Conservation (phyloP, 2,888 invertebrate species). For the Tenodera sinensis region DNA sequence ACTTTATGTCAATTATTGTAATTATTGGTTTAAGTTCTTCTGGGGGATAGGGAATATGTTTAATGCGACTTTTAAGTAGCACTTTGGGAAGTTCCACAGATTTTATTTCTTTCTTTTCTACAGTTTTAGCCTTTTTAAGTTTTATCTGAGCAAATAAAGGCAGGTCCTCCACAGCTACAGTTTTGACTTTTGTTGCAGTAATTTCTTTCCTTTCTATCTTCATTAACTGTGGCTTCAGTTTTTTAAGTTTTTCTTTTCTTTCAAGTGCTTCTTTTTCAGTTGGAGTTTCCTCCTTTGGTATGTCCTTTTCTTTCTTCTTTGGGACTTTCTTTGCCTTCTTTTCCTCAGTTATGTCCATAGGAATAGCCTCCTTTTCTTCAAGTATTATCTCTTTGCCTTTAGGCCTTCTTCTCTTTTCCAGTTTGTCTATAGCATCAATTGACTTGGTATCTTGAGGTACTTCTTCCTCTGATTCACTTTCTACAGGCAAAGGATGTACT, state of each 20-base stretch:
- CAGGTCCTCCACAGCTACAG: slow-evolving; percentile 50
- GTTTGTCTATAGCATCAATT: slow-evolving; percentile 30
- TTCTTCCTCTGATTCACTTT: slow-evolving; percentile 22
- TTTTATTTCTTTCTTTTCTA: slow-evolving; percentile 49
- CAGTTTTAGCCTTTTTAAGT: slow-evolving; percentile 56
- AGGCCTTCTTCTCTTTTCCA: not conserved
- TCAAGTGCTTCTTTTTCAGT: slow-evolving; percentile 29
- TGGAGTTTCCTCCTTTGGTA: slow-evolving; percentile 34
- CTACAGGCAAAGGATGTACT: too few relatives aligned
- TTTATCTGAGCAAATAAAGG: slow-evolving; percentile 65
- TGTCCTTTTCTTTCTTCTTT: slow-evolving; percentile 37
- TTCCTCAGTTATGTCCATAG: not conserved
- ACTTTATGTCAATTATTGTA: slow-evolving; percentile 38
- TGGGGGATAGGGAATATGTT: slow-evolving; percentile 49
- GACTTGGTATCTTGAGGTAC: slow-evolving; percentile 28
- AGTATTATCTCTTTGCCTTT: too few relatives aligned
- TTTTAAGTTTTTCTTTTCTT: slow-evolving; percentile 15
- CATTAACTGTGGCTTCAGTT: slow-evolving; percentile 45
- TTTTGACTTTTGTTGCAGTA: slow-evolving; percentile 58
- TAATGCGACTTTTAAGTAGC: slow-evolving; percentile 68
- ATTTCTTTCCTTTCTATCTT: slow-evolving; percentile 59
- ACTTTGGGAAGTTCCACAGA: slow-evolving; percentile 57
- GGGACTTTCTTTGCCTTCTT: slow-evolving; percentile 20
- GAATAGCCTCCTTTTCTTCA: not conserved
- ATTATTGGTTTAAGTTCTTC: slow-evolving; percentile 41